A percentile compares a stretch with the other conserved stretches of the same genome.
These are phyloP conservation scores for Meandrusa payeni DNA, from an alignment of 2,888 invertebrate genomes.

Conservation along the genomic window DNA sequence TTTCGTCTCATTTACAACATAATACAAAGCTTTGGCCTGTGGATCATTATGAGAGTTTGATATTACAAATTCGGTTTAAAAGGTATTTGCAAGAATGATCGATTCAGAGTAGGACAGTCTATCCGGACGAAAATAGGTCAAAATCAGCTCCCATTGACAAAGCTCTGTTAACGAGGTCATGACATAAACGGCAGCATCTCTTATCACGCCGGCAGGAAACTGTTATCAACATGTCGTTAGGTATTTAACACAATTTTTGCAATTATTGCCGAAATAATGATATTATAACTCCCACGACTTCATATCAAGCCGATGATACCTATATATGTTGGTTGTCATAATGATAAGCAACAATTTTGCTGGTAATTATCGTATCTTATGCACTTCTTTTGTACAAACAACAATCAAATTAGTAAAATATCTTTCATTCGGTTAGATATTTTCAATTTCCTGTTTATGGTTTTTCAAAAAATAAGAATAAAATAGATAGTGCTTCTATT, in stretches of 20 bases:
- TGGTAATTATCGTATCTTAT: too few relatives aligned
- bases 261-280: conserved; percentile 78
- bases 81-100: conserved; percentile 28
- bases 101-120: conserved; percentile 43
- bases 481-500: too few relatives aligned
- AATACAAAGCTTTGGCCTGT: too few relatives aligned
- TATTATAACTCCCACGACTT: conserved; percentile 57
- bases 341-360: conserved; percentile 1
- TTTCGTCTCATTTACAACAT: too few relatives aligned
- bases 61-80: conserved; percentile 10
- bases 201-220: conserved; percentile 71
- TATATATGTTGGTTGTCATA: conserved; percentile 4
- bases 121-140: conserved; percentile 65
- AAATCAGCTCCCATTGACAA: conserved; percentile 74
- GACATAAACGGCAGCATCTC: conserved; percentile 57
- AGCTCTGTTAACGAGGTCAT: conserved; percentile 71
- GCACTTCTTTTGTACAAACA: too few relatives aligned
- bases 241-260: conserved; percentile 76
- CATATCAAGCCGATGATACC: conserved; percentile 34
- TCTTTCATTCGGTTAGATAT: too few relatives aligned
- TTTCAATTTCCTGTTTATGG: too few relatives aligned
- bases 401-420: too few relatives aligned
- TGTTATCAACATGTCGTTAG: conserved; percentile 75
- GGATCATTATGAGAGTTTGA: too few relatives aligned
- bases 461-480: too few relatives aligned